Conservation (phyloP, 2,113 vertebrate species). For the Archilochus colubris region DNA sequence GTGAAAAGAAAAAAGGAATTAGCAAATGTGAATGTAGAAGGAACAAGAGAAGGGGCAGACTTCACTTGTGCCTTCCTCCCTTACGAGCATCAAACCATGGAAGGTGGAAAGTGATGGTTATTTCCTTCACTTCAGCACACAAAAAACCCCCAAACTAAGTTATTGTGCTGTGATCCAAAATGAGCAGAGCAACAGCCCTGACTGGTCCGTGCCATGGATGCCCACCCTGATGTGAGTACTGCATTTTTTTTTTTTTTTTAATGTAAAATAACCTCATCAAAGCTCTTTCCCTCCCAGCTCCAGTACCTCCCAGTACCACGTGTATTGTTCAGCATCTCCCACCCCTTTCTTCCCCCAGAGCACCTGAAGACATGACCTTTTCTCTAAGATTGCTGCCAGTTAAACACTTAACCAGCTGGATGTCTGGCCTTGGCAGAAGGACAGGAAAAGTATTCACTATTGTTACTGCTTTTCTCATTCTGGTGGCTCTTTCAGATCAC, state of each 20-base stretch:
- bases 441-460: slow-evolving; percentile 18
- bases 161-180: neutral
- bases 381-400: neutral
- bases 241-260: neutral
- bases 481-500: neutral
- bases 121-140: neutral
- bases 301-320: no score
- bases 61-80: neutral
- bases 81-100: neutral
- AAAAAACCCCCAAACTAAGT: neutral
- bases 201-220: neutral
- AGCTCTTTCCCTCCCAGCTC: neutral
- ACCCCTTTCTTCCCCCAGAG: neutral
- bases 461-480: slow-evolving; percentile 6
- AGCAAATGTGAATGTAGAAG: neutral
- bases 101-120: neutral
- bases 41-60: neutral
- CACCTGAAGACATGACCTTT: neutral
- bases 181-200: neutral
- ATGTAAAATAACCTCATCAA: neutral
- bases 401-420: slow-evolving; percentile 33
- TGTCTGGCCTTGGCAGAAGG: slow-evolving; percentile 7
- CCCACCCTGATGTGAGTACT: rapidly evolving
- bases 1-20: neutral
- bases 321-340: slow-evolving; percentile 3